Evolutionary conservation across 2,797 vertebrate genomes (phyloP), one percentile per base, ranked within the genome.

Genomic region (Morus bassanus): DNA sequence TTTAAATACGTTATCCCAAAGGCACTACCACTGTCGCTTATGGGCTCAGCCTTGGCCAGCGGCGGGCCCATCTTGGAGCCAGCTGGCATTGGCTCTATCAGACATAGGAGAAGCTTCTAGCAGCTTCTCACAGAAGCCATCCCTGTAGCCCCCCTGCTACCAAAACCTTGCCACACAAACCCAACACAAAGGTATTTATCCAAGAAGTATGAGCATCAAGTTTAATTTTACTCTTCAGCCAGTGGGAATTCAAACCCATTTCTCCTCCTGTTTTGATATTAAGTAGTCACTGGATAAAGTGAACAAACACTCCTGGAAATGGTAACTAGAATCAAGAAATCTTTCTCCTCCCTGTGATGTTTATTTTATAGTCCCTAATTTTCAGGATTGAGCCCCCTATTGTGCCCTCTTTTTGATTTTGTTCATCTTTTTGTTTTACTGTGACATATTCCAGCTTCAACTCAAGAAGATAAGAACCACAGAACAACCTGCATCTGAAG

Each of bases 21-120:
- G 24, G 30, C 0, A 1, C 11, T 74, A 39, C 33, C 7, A 37
- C 10, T 4, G 0, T 13, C 0, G 0, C 27, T 50, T 35, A 72
- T 33, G 35, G 43, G 14, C 53, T 74, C 4, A 1, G 61, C 19
- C 7, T 88, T 51, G 68, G 35, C 18, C 60, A 73, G 59, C 1
- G 1, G 19, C 2, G 0, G 7, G 13, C 35, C 35, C 4, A 1
- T 22, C 57, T 48, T 72, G 68, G 24, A 48, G 12, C 21, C 2
- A 1, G 18, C 9, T 87, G 37, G 14, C 31, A 53, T 21, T 80
- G 43, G 2, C 24, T 59, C 17, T 10, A 9, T 53, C 7, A 3
- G 21, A 63, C 13, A 57, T 1, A 2, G 39, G 25, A 31, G 28
- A 93, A 72, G 28, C 31, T 79, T 56, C 67, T 15, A 11, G 18